Evolutionary conservation across 2,113 vertebrate genomes (phyloP), one percentile per base, ranked within the genome.

Genomic region (Machaerirhynchus nigripectus): DNA sequence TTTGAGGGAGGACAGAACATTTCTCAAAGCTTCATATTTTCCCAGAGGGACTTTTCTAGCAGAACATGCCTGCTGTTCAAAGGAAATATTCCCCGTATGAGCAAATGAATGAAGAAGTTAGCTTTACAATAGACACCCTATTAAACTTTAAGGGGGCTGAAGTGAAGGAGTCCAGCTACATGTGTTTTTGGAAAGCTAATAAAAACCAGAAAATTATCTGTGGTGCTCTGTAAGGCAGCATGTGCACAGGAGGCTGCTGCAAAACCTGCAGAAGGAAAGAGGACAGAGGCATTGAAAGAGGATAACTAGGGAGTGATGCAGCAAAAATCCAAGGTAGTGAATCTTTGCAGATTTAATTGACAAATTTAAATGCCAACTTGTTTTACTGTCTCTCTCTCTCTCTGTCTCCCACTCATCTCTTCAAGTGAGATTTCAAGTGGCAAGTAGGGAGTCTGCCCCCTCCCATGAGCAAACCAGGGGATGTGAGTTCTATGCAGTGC

Each of bases 1-100:
- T 95, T 93, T 95, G 91, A 93, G 75, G 82, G 78, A 85, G 81
- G 94, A 95, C 92, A 93, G 96, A 95, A 81, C 90, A 94, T 96
- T 97, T 96, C 95, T 96, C 95, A 95, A 90, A 96, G 93, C 79
- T 91, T 93, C 93, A 11, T 92, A 96, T 96, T 90, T 97, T 90
- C 96, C 95, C 95, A 86, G 84, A 93, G 92, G 95, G 93, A 90
- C 87, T 95, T 77, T 95, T 90, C 79, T 16, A 86, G 92, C 85
- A 93, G 86, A 90, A 88, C 93, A 90, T 88, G 95, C 93, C 93
- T 94, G 93, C 83, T 95, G 90, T 92, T 96, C 96, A 96, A 93
- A 97, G 96, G 93, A 95, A 95, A 96, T 95, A 96, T 93, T 93
- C 92, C 89, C 92, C 50, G 9, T 88, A 64, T 47, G 64, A 93